Evolutionary conservation across 2,113 vertebrate species (phyloP).

Genomic region (Protobothrops mucrosquamatus): DNA sequence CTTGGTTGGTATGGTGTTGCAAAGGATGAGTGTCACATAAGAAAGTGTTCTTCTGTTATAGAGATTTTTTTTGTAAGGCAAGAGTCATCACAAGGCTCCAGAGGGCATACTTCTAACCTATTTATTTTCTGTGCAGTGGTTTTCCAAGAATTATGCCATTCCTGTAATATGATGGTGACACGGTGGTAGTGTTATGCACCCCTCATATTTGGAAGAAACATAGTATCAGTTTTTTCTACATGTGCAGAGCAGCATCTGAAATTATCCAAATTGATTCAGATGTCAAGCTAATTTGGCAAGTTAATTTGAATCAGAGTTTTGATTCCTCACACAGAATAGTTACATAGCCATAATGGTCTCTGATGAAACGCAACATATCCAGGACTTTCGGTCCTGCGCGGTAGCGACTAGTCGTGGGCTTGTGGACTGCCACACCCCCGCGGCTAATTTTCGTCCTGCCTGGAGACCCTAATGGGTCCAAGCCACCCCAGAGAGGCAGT

Average conservation of each 20-base stretch:
- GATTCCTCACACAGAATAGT: neutral
- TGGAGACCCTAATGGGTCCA: too few relatives aligned
- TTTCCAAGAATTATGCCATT: neutral
- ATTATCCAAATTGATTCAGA: neutral
- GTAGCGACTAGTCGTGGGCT: too few relatives aligned
- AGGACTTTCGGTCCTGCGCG: too few relatives aligned
- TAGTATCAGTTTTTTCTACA: neutral
- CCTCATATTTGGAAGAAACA: neutral
- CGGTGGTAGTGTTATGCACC: neutral
- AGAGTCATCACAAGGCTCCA: neutral
- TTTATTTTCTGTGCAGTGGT: neutral
- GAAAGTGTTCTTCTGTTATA: neutral
- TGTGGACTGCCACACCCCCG: too few relatives aligned
- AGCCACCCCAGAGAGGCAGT: too few relatives aligned
- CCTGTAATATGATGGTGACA: neutral
- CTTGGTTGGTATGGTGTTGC: neutral
- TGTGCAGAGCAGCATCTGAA: neutral
- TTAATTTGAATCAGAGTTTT: neutral
- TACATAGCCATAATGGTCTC: neutral
- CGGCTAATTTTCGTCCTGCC: too few relatives aligned
- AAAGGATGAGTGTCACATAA: neutral
- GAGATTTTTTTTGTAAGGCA: neutral
- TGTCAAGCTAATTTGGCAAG: neutral
- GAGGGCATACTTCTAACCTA: neutral
- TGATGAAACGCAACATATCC: neutral